A percentile compares a stretch with the other conserved stretches of the same genome.
These are phyloP conservation scores for Vicugna pacos DNA, from an alignment of 2,113 vertebrate genomes.

Conservation along the genomic window DNA sequence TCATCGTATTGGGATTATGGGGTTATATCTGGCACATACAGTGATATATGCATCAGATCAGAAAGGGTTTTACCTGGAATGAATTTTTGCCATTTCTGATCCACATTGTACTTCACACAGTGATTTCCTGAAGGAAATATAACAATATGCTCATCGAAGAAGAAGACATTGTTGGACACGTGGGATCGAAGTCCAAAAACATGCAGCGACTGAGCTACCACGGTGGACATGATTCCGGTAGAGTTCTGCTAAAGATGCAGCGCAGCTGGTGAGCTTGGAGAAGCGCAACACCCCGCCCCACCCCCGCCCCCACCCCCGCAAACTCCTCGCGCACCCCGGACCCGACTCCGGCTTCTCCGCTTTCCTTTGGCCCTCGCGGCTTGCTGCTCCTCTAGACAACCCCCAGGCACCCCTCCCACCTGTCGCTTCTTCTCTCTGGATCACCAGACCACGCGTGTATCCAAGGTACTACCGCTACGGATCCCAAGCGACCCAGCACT, in stretches of 20 bases:
- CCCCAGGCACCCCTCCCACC: background rate
- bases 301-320: background rate
- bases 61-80: conserved; percentile 89
- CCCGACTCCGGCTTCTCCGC: background rate
- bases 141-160: conserved; percentile 92
- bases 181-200: conserved; percentile 90
- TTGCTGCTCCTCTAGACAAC: background rate
- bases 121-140: conserved; percentile 93
- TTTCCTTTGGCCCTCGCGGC: background rate
- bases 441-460: background rate
- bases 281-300: background rate
- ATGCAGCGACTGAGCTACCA: conserved; percentile 87
- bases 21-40: background rate
- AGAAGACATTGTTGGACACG: conserved; percentile 92
- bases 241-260: background rate
- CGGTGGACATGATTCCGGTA: conserved; percentile 79
- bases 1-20: background rate
- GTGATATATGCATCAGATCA: background rate
- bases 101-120: conserved; percentile 92
- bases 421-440: background rate
- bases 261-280: fast-evolving
- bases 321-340: fast-evolving
- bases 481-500: background rate
- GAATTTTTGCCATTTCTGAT: conserved; percentile 92
- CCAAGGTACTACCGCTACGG: background rate